These are phyloP conservation scores for Colossoma macropomum DNA, from an alignment of 2,113 vertebrate genomes.

Conservation along the genomic window DNA sequence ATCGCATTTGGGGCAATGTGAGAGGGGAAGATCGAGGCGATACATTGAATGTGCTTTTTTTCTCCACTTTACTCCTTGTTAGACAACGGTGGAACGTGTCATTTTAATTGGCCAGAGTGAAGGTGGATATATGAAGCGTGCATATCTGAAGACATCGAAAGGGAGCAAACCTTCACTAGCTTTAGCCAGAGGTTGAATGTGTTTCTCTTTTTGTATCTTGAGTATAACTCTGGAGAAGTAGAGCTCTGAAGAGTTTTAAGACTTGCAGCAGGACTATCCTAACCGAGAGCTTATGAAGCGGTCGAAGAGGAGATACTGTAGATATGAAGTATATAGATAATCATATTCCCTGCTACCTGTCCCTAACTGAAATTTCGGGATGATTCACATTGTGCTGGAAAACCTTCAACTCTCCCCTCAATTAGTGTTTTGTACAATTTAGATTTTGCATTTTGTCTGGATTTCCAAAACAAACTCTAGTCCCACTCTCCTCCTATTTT, in stretches of 20 bases:
- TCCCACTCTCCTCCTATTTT: constrained; percentile 67
- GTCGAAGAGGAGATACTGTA: constrained; percentile 64
- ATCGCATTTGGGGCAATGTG: constrained; percentile 57
- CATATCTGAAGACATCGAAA: constrained; percentile 61
- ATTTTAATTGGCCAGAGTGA: neutral
- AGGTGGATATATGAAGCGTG: constrained; percentile 53
- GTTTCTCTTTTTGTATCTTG: constrained; percentile 44
- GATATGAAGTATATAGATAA: constrained; percentile 70
- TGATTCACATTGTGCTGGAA: constrained; percentile 3
- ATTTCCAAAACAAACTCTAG: neutral
- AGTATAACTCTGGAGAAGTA: constrained; percentile 59
- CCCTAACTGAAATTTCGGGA: constrained; percentile 66
- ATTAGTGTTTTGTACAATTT: constrained; percentile 34
- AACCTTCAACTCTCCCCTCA: constrained; percentile 2
- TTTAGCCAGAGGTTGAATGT: constrained; percentile 64
- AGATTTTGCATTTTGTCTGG: constrained; percentile 11
- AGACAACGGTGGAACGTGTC: constrained; percentile 54
- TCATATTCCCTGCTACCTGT: constrained; percentile 71
- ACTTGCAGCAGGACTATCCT: constrained; percentile 70
- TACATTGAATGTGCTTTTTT: constrained; percentile 32
- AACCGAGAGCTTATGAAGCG: constrained; percentile 69
- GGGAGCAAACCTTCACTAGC: constrained; percentile 64
- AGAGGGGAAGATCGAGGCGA: constrained; percentile 70
- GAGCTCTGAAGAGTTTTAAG: constrained; percentile 64
- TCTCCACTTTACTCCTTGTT: constrained; percentile 56